Base-by-base conservation (phyloP, 2,888 invertebrate genomes). In the Linhomoeus sp. region DNA sequence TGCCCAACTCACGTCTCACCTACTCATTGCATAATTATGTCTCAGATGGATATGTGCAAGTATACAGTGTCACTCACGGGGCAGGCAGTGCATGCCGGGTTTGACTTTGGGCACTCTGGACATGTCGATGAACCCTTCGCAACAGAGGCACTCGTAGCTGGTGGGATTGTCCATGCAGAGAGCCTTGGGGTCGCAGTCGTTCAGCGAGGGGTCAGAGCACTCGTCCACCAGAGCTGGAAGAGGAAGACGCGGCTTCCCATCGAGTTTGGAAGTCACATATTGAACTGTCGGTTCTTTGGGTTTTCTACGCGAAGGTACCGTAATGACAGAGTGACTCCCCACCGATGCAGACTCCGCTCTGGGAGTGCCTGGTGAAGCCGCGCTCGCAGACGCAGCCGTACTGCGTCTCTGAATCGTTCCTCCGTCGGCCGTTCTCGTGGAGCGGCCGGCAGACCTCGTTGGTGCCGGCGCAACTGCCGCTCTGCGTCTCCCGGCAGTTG, bases 41-140 rank as follows among this genome's bases (percentile, higher is more conserved):
- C n/a, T n/a, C n/a, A n/a, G n/a, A n/a, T n/a, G n/a, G n/a, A n/a
- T n/a, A n/a, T n/a, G n/a, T n/a, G n/a, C n/a, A n/a, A n/a, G n/a
- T n/a, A n/a, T n/a, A n/a, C n/a, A n/a, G n/a, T n/a, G n/a, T 9
- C 20, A 20, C 40, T 2, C 15, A 62, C 62, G 49, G 43, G 49
- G 47, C 2, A 54, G 52, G 50, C 62, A 62, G n/a, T 51, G 47
- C 35, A 58, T 49, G 24, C 62, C 62, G 9, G 55, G 57, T 41
- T 52, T 51, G 25, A 53, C 55, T 7, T 52, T 53, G 26, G 56
- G 58, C 41, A 53, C 50, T 14, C 50, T 47, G 17, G 58, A 56
- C 3, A 53, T 47, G 46, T 63, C 63, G 1, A 55, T 48, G 47
- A 49, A 60, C 3, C 54, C 59, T 9, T 48, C 48, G 22, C 50